Base-by-base conservation (phyloP, 2,113 vertebrate species). In the Brienomyrus brachyistius region DNA sequence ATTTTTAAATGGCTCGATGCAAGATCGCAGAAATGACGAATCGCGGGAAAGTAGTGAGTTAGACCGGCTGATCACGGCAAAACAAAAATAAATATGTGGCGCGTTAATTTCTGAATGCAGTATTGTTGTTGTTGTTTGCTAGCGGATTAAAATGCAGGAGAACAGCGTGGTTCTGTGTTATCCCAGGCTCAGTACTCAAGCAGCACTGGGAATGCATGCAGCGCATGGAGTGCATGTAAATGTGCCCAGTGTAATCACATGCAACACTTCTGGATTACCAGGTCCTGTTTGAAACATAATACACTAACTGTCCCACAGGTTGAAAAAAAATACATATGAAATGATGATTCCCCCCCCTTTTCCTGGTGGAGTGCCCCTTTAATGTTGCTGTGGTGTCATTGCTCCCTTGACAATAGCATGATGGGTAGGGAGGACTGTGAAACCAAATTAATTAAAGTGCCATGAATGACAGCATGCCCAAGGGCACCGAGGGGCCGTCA, bases 391-490 rank as follows among this genome's bases (percentile, higher is more conserved):
- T 54, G 48, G 83, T 88, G 90, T 92, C 85, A 92, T 90, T 88
- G 89, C 88, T 84, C 90, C 90, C 59, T 89, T 90, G 89, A 83
- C 80, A 66, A 91, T 43, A 92, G 92, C 70, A 91, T 77, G 88
- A 93, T 21, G 6, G 84, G 92, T 84, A 91, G 89, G 90, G 93
- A 92, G 90, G 89, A 56, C 85, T 87, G 85, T 54, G 91, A 92
- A 92, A 94, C 87, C 87, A 88, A 88, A 88, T 94, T 96, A 97
- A 95, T 95, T 94, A 95, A 95, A 94, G 92, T 95, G 94, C 85
- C 89, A 92, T 95, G 95, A 96, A 95, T 93, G 94, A 96, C 95
- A 96, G 94, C 56, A 90, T 66, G 94, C 95, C 95, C 95, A 95
- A 95, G 93, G 95, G 95, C 94, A 95, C 5, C 3, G 89, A 54